These are phyloP conservation scores for Linyphia triangularis DNA, from an alignment of 2,888 invertebrate species.

Conservation along the genomic window DNA sequence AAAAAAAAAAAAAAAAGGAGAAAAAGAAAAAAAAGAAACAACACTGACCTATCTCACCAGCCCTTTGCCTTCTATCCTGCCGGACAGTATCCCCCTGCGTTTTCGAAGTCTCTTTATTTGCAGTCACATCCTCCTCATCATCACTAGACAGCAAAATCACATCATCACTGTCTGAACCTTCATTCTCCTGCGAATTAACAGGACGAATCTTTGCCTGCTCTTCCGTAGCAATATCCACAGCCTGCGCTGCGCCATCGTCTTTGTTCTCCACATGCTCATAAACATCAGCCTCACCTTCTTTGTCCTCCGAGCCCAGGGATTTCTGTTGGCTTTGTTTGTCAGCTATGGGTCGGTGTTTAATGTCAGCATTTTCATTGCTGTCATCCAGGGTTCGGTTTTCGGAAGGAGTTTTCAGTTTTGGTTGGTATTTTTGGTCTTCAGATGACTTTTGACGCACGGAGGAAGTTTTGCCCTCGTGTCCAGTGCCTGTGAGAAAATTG, in stretches of 20 bases:
- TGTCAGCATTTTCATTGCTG: neutral
- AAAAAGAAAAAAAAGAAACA: neutral
- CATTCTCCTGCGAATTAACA: neutral
- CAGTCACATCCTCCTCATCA: constrained; percentile 49
- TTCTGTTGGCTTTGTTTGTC: constrained; percentile 43
- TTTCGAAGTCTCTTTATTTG: neutral
- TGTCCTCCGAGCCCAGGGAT: neutral
- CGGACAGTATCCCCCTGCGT: constrained; percentile 32
- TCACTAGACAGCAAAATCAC: constrained; percentile 21
- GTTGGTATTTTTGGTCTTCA: constrained; percentile 6
- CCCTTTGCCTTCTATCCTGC: neutral
- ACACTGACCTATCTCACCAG: constrained; percentile 42
- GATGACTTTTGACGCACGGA: neutral
- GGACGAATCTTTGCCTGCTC: constrained; percentile 68
- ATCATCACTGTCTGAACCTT: constrained; percentile 29
- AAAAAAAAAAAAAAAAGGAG: too few species aligned
- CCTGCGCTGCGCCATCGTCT: constrained; percentile 56
- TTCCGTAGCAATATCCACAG: constrained; percentile 75
- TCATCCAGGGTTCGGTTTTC: constrained; percentile 60
- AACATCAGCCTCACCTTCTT: constrained; percentile 39
- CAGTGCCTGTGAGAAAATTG: constrained; percentile 6
- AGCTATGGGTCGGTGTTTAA: constrained; percentile 16
- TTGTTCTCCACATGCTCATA: constrained; percentile 75
- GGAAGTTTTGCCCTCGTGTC: constrained; percentile 59
- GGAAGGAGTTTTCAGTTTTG: constrained; percentile 28